A percentile compares a stretch with the other conserved stretches of the same genome.
Evolutionary conservation across 2,113 vertebrate genomes (phyloP).

Genomic region (Patagioenas fasciata): DNA sequence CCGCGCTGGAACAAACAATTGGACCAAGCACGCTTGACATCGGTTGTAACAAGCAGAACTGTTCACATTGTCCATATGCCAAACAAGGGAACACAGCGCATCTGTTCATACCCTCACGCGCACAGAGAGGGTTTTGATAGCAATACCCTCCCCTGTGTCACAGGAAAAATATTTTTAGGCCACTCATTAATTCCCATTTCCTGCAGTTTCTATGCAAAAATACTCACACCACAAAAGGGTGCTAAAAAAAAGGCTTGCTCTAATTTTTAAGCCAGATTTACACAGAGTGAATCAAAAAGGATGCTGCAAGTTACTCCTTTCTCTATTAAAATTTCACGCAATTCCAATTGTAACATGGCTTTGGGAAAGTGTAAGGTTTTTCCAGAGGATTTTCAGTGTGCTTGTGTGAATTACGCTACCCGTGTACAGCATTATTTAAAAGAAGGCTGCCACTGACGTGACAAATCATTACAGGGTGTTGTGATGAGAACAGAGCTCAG

Average conservation of each 20-base stretch:
- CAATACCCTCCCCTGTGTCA: neutral
- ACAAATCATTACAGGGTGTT: neutral
- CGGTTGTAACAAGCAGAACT: slow-evolving; percentile 17
- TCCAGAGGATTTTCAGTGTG: neutral
- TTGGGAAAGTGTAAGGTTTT: neutral
- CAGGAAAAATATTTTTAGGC: slow-evolving; percentile 34
- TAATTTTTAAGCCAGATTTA: neutral
- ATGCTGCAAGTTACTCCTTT: neutral
- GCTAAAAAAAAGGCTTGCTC: slow-evolving; percentile 11
- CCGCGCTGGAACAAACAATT: slow-evolving; percentile 15
- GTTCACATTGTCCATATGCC: neutral
- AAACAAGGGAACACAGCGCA: neutral
- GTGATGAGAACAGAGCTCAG: neutral
- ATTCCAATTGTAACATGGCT: neutral
- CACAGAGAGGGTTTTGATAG: neutral
- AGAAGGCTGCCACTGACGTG: neutral
- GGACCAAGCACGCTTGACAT: neutral
- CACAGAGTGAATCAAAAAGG: neutral
- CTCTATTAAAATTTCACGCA: neutral
- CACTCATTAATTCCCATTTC: neutral
- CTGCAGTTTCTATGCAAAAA: neutral
- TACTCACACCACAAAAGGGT: neutral
- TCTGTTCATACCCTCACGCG: neutral
- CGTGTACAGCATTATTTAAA: neutral
- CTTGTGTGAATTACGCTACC: neutral